Percentiles rank a stretch among this genome's conserved stretches.
phyloP scores from a whole-genome alignment of 1,140 invertebrate genomes.

The Hormaphis cornu region DNA sequence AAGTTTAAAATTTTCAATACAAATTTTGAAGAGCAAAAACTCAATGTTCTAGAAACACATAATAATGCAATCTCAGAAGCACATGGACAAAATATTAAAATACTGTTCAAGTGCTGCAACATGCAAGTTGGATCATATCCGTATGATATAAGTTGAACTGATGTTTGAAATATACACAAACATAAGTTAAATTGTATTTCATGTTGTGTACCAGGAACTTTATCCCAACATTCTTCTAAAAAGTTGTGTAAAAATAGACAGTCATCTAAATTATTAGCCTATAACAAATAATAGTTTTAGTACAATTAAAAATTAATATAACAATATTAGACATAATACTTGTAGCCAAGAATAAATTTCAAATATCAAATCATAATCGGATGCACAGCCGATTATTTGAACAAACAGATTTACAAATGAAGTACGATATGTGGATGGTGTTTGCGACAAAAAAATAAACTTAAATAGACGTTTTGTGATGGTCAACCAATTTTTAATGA shows the following conservation, averaged over 20 bases:
- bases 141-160: neutral
- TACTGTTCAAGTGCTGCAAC: neutral
- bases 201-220: neutral
- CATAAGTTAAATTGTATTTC: slow-evolving; percentile 13
- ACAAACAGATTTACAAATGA: slow-evolving; percentile 5
- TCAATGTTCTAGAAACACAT: neutral
- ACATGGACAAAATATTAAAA: slow-evolving; percentile 8
- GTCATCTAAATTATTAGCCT: neutral
- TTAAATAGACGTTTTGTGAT: slow-evolving; percentile 5
- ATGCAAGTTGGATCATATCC: neutral
- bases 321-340: neutral
- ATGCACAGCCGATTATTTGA: neutral
- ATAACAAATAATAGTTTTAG: neutral
- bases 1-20: neutral
- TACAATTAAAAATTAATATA: neutral
- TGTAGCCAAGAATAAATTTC: slow-evolving; percentile 24
- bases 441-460: slow-evolving; percentile 8
- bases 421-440: neutral
- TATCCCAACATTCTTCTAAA: neutral
- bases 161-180: slow-evolving; percentile 8
- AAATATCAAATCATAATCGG: slow-evolving; percentile 22
- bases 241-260: neutral
- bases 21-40: neutral
- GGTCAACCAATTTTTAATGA: neutral
- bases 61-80: neutral